Evolutionary conservation across 2,113 vertebrate species (phyloP).

Genomic region (Geococcyx californianus): DNA sequence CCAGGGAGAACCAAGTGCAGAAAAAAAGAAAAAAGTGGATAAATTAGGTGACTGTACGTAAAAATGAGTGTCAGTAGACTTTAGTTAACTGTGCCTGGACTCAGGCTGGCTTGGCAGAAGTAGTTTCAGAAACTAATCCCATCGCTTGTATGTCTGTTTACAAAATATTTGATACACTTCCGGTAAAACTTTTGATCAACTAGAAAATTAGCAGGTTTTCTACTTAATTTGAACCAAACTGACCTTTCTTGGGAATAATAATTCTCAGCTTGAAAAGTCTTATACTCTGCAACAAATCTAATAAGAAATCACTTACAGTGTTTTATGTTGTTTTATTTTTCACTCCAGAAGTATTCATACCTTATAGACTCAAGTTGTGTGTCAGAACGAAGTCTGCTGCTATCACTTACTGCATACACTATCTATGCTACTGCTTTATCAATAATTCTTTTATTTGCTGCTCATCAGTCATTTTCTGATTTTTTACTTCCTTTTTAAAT

Average conservation of each 20-base stretch:
- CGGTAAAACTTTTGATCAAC: not conserved
- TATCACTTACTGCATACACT: not conserved
- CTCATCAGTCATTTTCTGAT: accelerated
- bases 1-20: not conserved
- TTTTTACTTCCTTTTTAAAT: not conserved
- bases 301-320: not conserved
- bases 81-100: not conserved
- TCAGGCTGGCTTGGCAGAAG: not conserved
- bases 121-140: not conserved
- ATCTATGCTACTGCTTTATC: not conserved
- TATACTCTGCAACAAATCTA: not conserved
- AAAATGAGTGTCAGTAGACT: not conserved
- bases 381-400: not conserved
- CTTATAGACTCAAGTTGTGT: not conserved
- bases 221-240: not conserved
- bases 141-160: not conserved
- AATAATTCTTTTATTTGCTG: not conserved
- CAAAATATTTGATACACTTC: not conserved
- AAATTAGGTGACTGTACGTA: not conserved
- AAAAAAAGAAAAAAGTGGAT: not conserved
- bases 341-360: not conserved
- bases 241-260: not conserved
- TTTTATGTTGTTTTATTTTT: not conserved
- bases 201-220: not conserved
- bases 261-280: not conserved